Percentiles rank a stretch among this genome's conserved stretches.
Conservation (phyloP, 2,888 invertebrate genomes). For the Margaritifera margaritifera region DNA sequence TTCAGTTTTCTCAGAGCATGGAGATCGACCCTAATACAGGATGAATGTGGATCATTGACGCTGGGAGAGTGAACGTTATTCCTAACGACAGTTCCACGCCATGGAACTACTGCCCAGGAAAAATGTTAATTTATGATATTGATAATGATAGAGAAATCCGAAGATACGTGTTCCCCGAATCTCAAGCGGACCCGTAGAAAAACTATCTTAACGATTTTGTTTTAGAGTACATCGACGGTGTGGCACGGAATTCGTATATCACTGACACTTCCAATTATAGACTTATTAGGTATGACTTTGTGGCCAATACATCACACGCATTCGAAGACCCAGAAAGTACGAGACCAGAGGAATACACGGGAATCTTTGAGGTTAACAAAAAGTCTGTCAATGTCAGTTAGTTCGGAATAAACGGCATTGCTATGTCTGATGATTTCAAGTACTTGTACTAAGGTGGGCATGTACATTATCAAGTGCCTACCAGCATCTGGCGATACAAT, state of each 20-base stretch:
- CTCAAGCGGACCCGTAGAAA: slow-evolving; percentile 19
- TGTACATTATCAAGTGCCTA: slow-evolving; percentile 25
- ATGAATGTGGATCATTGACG: slow-evolving; percentile 47
- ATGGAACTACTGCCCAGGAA: slow-evolving; percentile 39
- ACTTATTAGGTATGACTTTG: slow-evolving; percentile 32
- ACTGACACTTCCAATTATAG: slow-evolving; percentile 28
- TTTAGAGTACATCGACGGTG: slow-evolving; percentile 34
- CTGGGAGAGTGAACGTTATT: slow-evolving; percentile 23
- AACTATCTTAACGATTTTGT: slow-evolving; percentile 44
- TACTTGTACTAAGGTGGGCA: slow-evolving; percentile 37
- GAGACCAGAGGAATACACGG: slow-evolving; percentile 8
- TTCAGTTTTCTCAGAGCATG: slow-evolving; percentile 45
- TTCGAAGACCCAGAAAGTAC: slow-evolving; percentile 23
- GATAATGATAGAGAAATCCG: slow-evolving; percentile 15
- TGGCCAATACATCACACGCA: slow-evolving; percentile 12
- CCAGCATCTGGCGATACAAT: slow-evolving; percentile 10
- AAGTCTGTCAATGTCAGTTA: background rate
- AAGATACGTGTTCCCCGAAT: slow-evolving; percentile 25
- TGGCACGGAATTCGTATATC: slow-evolving; percentile 37
- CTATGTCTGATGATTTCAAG: slow-evolving; percentile 38
- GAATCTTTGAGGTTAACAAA: slow-evolving; percentile 11
- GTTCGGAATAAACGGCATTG: slow-evolving; percentile 37
- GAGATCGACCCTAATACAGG: slow-evolving; percentile 46
- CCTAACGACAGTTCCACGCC: background rate
- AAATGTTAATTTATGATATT: slow-evolving; percentile 41